Conservation (phyloP, 2,113 vertebrate genomes). For the Nerophis lumbriciformis region DNA sequence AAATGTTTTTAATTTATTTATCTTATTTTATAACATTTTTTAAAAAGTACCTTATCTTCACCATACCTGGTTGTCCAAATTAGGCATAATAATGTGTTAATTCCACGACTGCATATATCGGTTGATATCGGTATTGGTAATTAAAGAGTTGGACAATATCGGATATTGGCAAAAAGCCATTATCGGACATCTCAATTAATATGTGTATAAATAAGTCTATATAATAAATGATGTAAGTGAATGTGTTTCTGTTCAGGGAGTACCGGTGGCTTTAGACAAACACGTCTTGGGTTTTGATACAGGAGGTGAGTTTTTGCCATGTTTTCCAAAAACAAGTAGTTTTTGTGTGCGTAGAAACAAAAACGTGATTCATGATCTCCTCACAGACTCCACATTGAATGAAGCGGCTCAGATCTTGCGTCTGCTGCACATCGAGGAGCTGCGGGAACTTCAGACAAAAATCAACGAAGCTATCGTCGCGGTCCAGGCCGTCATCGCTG, state of each 20-base stretch:
- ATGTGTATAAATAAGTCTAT: no score
- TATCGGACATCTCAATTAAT: no score
- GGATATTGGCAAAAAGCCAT: no score
- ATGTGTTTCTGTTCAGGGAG: conserved; percentile 70
- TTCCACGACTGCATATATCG: no score
- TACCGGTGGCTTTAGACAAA: conserved; percentile 90
- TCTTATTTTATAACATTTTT: no score
- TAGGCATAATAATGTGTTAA: no score
- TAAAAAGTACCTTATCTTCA: no score
- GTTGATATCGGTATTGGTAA: no score
- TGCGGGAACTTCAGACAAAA: conserved; percentile 91
- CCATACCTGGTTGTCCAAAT: no score
- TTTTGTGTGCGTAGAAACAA: background rate
- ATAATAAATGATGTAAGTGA: no score
- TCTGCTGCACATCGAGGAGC: conserved; percentile 94
- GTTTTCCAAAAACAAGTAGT: background rate
- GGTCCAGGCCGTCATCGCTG: conserved; percentile 94
- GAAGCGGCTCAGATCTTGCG: conserved; percentile 92
- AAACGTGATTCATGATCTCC: background rate
- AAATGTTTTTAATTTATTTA: no score
- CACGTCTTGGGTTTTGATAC: conserved; percentile 95
- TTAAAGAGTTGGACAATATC: no score
- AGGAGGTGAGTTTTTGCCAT: conserved; percentile 80
- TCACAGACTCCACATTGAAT: conserved; percentile 89
- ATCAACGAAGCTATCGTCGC: conserved; percentile 98